These are phyloP conservation scores for Noctua janthe DNA, from an alignment of 2,888 invertebrate species.

Conservation along the genomic window DNA sequence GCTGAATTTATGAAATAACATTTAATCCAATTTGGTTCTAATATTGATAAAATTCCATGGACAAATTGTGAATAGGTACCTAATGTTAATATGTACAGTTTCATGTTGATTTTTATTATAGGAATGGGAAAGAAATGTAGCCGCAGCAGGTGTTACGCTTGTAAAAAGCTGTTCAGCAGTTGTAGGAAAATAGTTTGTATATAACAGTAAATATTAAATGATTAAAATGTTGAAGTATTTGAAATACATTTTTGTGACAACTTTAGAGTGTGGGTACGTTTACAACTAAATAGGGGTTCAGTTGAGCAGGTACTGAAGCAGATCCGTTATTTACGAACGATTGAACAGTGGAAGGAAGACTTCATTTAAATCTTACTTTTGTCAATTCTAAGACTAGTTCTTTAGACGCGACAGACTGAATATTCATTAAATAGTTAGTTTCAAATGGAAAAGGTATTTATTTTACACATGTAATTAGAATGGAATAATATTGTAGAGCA, in stretches of 20 bases:
- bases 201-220: constrained; percentile 62
- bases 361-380: constrained; percentile 31
- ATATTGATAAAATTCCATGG: constrained; percentile 43
- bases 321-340: constrained; percentile 25
- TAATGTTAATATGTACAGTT: constrained; percentile 68
- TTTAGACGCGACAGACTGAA: constrained; percentile 58
- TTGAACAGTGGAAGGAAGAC: constrained; percentile 26
- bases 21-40: constrained; percentile 42
- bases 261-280: constrained; percentile 64
- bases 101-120: constrained; percentile 64
- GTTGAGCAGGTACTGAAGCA: constrained; percentile 28
- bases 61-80: constrained; percentile 56
- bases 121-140: constrained; percentile 56
- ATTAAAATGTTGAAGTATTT: constrained; percentile 66
- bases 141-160: constrained; percentile 56
- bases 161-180: constrained; percentile 62
- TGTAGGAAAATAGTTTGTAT: constrained; percentile 67
- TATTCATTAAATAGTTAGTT: constrained; percentile 55
- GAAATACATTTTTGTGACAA: constrained; percentile 56
- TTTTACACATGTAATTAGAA: constrained; percentile 25
- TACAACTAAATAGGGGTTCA: constrained; percentile 16
- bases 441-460: constrained; percentile 30
- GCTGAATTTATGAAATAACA: constrained; percentile 38
- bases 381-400: constrained; percentile 45
- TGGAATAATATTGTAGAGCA: constrained; percentile 3